Evolutionary conservation across 2,113 vertebrate species (phyloP), one percentile per base, ranked within the genome.

Genomic region (Cygnus buccinator): DNA sequence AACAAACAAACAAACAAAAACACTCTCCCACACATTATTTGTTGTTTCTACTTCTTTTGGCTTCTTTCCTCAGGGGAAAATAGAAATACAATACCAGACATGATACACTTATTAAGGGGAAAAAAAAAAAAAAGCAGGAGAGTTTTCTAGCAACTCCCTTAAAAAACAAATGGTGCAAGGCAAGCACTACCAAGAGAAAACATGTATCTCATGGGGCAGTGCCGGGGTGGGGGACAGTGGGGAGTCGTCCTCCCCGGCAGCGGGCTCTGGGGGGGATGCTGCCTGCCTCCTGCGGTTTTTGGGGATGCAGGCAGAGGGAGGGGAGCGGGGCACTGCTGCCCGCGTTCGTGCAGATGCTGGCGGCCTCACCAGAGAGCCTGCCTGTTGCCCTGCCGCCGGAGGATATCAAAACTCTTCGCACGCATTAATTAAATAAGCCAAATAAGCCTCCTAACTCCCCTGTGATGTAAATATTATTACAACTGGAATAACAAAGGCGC

Each of bases 101-200:
- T 76, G 68, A 91, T 77, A 96, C 41, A 83, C 68, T 71, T 87
- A 66, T 73, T 25, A 44, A 61, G 26, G 48, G 18, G 26, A 55
- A 35, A 9, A 73, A 54, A 39, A 44, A 21, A 58, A 48, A 48
- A 48, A 5, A 35, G 4, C 33, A 59, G 39, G 48, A 85, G 67
- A 65, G 79, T 90, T 90, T 96, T 96, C 89, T 90, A 90, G 72
- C 83, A 92, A 94, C 72, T 88, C 75, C 83, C 63, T 95, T 86
- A 62, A 76, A 88, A 90, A 88, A 43, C 71, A 93, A 54, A 74
- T 3, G 9, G 18, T 17, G 37, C 31, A 59, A 41, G 39, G n/a
- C 37, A 19, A 83, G n/a, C 50, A 13, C 26, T 23, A 59, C 37
- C 16, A 35, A 16, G 57, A 31, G 50, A 48, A 31, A 81, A 71